Conservation (phyloP, 2,888 invertebrate species). For the Ecdyonurus torrentis region DNA sequence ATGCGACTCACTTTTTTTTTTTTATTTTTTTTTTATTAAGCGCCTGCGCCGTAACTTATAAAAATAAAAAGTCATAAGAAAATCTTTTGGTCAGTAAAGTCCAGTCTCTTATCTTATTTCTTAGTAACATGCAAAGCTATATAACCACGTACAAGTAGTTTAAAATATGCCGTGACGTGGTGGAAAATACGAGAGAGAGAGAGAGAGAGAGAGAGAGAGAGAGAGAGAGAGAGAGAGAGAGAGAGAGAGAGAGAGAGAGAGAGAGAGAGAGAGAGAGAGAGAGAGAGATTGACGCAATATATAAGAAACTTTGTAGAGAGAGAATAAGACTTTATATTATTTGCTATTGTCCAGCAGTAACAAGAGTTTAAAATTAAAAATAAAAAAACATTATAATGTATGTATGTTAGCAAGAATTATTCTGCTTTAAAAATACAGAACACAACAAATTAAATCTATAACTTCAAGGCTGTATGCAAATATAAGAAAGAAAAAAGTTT, state of each 20-base stretch:
- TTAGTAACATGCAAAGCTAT: background rate
- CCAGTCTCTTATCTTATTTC: background rate
- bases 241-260: background rate
- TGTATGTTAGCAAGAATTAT: too few relatives aligned
- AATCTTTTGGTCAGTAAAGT: too few relatives aligned
- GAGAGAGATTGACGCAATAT: background rate
- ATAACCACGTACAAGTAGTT: background rate
- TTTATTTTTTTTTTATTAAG: too few relatives aligned
- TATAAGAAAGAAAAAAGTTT: too few relatives aligned
- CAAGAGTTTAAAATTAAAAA: too few relatives aligned
- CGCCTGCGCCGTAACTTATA: background rate
- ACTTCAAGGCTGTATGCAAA: too few relatives aligned
- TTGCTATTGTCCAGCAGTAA: background rate
- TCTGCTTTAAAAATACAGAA: too few relatives aligned
- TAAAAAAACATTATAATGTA: too few relatives aligned
- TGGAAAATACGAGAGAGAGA: background rate
- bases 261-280: slow-evolving; percentile 3
- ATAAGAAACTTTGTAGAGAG: too few relatives aligned
- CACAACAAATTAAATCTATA: too few relatives aligned
- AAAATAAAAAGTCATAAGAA: background rate
- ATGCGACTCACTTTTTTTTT: background rate
- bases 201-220: background rate
- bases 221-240: background rate
- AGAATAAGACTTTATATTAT: background rate
- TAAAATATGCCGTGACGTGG: background rate